Evolutionary conservation across 2,113 vertebrate genomes (phyloP).

Genomic region (Hucho hucho): DNA sequence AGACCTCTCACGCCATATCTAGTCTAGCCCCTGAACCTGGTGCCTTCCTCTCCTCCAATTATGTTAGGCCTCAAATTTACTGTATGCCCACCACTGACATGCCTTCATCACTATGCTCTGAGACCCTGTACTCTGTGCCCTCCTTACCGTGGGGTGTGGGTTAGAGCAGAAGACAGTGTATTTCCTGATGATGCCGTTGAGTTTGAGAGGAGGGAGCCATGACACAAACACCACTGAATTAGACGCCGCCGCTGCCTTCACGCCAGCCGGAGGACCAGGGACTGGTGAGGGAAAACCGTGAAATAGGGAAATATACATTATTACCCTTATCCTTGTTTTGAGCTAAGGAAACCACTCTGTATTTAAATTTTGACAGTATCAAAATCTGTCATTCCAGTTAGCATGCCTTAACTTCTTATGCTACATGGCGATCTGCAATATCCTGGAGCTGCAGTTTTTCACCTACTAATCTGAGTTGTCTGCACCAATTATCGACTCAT

Average conservation of each 20-base stretch:
- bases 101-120: not conserved
- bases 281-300: constrained; percentile 66
- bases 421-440: not conserved
- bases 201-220: constrained; percentile 92
- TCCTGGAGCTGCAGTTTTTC: not conserved
- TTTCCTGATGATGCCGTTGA: constrained; percentile 92
- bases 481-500: not conserved
- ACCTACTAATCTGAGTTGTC: not conserved
- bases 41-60: not conserved
- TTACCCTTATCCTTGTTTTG: not conserved
- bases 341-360: no score
- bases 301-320: not conserved
- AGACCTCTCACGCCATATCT: no score
- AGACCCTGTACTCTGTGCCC: constrained; percentile 12
- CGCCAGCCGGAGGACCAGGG: constrained; percentile 90
- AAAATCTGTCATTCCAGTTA: not conserved
- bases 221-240: constrained; percentile 91
- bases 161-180: constrained; percentile 96
- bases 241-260: constrained; percentile 90
- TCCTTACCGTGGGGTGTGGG: constrained; percentile 89
- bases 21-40: not conserved
- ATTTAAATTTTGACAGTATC: no score
- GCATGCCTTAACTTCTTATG: not conserved
- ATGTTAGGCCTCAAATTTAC: not conserved
- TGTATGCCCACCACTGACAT: not conserved